Percentiles rank a stretch among this genome's conserved stretches.
Conservation (phyloP, 2,797 vertebrate species). For the Anas georgica region DNA sequence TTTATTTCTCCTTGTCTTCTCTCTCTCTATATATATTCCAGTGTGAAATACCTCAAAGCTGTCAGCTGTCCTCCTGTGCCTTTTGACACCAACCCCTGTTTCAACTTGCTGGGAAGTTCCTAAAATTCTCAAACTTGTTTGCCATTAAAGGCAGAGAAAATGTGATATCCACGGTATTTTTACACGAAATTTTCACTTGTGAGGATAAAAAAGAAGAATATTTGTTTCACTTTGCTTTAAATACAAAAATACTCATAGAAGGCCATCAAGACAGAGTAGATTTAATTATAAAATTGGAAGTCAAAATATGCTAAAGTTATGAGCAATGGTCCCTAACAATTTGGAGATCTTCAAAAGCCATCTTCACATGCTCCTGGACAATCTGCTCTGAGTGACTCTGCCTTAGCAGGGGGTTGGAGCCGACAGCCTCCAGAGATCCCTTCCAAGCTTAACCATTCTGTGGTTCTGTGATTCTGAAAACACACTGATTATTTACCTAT, state of each 20-base stretch:
- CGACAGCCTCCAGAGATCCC: too few relatives aligned
- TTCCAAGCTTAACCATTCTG: not conserved
- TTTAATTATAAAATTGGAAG: not conserved
- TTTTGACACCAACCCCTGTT: rapidly evolving
- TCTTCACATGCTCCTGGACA: not conserved
- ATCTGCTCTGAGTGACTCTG: not conserved
- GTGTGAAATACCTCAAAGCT: not conserved
- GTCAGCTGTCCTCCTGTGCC: not conserved
- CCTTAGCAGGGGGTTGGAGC: not conserved
- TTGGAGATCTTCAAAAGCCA: not conserved
- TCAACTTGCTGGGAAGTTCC: not conserved
- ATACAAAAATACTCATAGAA: not conserved
- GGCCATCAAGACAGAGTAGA: not conserved
- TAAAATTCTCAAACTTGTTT: not conserved
- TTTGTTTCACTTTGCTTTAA: not conserved
- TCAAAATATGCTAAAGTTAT: not conserved
- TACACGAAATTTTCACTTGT: not conserved
- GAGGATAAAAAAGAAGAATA: not conserved
- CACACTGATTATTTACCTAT: not conserved
- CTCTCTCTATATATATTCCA: not conserved
- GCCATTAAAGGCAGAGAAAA: too few relatives aligned
- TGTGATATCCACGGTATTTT: not conserved
- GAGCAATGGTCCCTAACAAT: not conserved
- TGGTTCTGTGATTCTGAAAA: not conserved
- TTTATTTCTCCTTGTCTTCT: not conserved